phyloP scores from a whole-genome alignment of 2,797 vertebrate genomes.

The Melanotaenia trifasciata region DNA sequence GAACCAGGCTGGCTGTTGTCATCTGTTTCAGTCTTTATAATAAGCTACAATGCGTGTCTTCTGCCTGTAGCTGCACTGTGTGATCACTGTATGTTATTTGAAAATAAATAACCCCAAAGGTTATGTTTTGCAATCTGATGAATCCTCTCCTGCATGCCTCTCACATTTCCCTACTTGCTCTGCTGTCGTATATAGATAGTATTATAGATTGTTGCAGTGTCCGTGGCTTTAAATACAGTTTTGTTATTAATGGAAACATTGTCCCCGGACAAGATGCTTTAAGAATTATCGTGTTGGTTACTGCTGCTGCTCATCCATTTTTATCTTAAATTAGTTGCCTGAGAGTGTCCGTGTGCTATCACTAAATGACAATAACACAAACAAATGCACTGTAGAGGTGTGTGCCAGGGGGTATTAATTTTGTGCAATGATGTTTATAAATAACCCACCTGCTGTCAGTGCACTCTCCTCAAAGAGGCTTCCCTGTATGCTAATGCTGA shows the following conservation, averaged over 20 bases:
- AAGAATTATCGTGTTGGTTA: background rate
- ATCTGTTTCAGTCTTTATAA: background rate
- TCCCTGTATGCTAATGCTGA: slow-evolving; percentile 38
- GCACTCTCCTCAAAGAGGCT: slow-evolving; percentile 49
- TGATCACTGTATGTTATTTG: background rate
- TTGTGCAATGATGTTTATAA: slow-evolving; percentile 58
- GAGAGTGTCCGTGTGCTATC: background rate
- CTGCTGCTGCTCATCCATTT: slow-evolving; percentile 1
- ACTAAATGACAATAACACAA: slow-evolving; percentile 27
- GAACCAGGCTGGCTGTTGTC: background rate
- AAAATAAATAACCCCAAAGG: background rate
- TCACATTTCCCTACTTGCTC: background rate
- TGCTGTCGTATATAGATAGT: background rate
- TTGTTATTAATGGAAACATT: background rate
- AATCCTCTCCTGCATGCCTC: background rate
- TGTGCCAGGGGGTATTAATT: slow-evolving; percentile 53
- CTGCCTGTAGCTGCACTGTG: background rate
- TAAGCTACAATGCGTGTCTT: background rate
- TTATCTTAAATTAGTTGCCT: background rate
- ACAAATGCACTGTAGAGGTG: slow-evolving; percentile 43
- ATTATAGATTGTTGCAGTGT: background rate
- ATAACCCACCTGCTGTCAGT: slow-evolving; percentile 68
- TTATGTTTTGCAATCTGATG: background rate
- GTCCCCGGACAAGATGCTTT: no score
- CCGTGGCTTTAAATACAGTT: background rate